Percentiles rank a stretch among this genome's conserved stretches.
These are phyloP conservation scores for Tetranychus piercei DNA, from an alignment of 2,888 invertebrate species.

Conservation along the genomic window DNA sequence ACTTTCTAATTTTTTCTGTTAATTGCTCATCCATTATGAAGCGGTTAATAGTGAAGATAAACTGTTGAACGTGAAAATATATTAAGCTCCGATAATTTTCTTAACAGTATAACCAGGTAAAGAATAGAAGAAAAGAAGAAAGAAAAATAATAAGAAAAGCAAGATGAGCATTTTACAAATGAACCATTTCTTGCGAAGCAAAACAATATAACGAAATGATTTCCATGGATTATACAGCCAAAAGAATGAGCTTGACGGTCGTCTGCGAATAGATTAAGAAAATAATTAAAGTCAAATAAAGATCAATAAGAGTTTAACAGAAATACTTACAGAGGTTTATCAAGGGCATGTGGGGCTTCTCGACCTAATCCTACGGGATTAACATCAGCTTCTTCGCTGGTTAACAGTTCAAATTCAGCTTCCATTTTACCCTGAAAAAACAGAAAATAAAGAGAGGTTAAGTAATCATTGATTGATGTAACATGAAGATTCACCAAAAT, in stretches of 20 bases:
- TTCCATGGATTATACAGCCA: slow-evolving; percentile 82
- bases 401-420: slow-evolving; percentile 67
- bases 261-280: slow-evolving; percentile 13
- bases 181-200: slow-evolving; percentile 83
- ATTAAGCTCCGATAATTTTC: slow-evolving; percentile 52
- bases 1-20: background rate
- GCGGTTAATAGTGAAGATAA: background rate
- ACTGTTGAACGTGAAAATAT: background rate
- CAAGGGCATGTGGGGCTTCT: slow-evolving; percentile 64
- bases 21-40: background rate
- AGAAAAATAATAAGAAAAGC: slow-evolving; percentile 43
- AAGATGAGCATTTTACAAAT: slow-evolving; percentile 52
- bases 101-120: slow-evolving; percentile 75
- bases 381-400: slow-evolving; percentile 69
- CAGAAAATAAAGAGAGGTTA: background rate
- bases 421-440: slow-evolving; percentile 59
- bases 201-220: slow-evolving; percentile 71
- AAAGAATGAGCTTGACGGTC: slow-evolving; percentile 79
- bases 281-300: background rate
- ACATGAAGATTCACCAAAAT: background rate
- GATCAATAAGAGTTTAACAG: background rate
- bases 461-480: background rate
- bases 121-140: slow-evolving; percentile 60
- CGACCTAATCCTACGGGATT: slow-evolving; percentile 66
- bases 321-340: slow-evolving; percentile 49